Evolutionary conservation across 2,888 invertebrate genomes (phyloP).

Genomic region (Eretmocerus hayati): DNA sequence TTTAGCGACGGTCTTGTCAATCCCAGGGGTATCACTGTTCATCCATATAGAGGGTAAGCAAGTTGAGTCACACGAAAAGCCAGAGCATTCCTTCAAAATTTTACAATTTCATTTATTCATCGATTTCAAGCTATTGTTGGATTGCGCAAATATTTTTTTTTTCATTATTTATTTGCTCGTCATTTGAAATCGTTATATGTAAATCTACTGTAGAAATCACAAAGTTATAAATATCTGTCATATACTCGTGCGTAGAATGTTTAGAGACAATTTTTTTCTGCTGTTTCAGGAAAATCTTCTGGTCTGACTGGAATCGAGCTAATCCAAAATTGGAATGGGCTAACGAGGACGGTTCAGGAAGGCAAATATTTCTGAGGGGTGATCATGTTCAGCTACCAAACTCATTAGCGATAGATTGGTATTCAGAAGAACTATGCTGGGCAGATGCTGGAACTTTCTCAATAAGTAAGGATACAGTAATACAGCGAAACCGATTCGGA

Average conservation of each 20-base stretch:
- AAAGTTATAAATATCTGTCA: no score
- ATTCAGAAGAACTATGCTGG: conserved; percentile 83
- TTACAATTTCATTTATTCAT: no score
- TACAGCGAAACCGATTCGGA: no score
- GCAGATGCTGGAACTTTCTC: conserved; percentile 80
- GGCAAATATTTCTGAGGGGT: conserved; percentile 62
- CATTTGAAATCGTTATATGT: no score
- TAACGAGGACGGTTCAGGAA: conserved; percentile 83
- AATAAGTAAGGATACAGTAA: conserved; percentile 46
- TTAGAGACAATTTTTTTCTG: no score
- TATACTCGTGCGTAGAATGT: no score
- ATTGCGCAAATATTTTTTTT: no score
- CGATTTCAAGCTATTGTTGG: no score
- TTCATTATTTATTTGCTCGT: no score
- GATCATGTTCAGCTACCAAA: conserved; percentile 78
- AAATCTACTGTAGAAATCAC: no score
- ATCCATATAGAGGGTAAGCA: conserved; percentile 74
- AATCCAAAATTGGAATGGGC: conserved; percentile 90
- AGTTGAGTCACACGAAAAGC: not conserved
- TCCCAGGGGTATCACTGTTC: conserved; percentile 91
- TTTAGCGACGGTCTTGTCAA: conserved; percentile 73
- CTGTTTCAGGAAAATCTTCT: conserved; percentile 81
- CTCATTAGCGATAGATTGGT: conserved; percentile 82
- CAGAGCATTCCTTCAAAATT: no score
- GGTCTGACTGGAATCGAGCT: conserved; percentile 94